Conservation (phyloP, 2,888 invertebrate species). For the Empis stercorea region DNA sequence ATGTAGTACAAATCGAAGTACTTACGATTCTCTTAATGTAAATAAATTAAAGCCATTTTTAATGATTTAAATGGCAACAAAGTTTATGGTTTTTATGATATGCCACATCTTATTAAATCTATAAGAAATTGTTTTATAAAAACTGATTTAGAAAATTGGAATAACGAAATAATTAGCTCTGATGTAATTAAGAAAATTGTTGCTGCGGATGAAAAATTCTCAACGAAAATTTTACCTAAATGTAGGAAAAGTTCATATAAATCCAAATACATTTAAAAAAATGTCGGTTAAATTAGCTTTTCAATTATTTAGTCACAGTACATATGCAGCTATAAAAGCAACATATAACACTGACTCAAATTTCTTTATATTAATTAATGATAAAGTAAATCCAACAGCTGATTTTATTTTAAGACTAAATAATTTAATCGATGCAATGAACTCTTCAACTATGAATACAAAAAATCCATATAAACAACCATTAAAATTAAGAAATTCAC, state of each 20-base stretch:
- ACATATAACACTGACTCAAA: background rate
- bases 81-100: background rate
- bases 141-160: background rate
- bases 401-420: background rate
- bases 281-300: background rate
- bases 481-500: no score
- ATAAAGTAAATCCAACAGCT: background rate
- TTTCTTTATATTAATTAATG: background rate
- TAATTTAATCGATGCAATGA: background rate
- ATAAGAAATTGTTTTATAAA: background rate
- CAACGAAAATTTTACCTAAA: background rate
- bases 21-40: background rate
- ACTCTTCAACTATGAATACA: background rate
- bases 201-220: background rate
- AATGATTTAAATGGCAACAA: background rate
- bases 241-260: background rate
- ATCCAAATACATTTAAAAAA: background rate
- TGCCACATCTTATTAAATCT: background rate
- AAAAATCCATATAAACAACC: background rate
- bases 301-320: background rate
- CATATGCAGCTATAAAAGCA: background rate
- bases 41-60: background rate
- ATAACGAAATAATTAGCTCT: background rate
- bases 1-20: background rate
- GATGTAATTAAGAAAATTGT: background rate